phyloP scores from a whole-genome alignment of 2,797 vertebrate genomes.

The Sphenodon punctatus region DNA sequence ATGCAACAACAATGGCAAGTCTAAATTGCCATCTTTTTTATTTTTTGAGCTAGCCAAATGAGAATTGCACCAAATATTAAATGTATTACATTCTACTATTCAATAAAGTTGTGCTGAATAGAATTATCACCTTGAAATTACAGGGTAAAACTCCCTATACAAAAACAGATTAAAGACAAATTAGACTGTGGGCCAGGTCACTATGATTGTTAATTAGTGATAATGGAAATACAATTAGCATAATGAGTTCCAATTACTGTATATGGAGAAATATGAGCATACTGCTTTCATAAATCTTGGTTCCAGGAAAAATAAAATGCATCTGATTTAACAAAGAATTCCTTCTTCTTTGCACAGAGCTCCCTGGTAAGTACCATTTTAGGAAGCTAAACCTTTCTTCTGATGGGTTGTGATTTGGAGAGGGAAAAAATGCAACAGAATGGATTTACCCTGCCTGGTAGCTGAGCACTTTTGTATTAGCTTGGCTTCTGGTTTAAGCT shows the following conservation, averaged over 20 bases:
- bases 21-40: constrained; percentile 38
- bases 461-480: constrained; percentile 77
- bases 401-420: constrained; percentile 65
- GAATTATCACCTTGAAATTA: constrained; percentile 86
- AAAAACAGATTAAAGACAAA: constrained; percentile 86
- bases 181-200: constrained; percentile 87
- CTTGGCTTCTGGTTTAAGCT: constrained; percentile 81
- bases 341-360: constrained; percentile 72
- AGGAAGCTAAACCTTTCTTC: constrained; percentile 71
- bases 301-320: constrained; percentile 80
- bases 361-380: constrained; percentile 74
- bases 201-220: constrained; percentile 90
- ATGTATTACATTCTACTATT: constrained; percentile 75
- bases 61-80: constrained; percentile 59
- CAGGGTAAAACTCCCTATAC: constrained; percentile 81
- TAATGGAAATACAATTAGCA: constrained; percentile 85
- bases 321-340: constrained; percentile 80
- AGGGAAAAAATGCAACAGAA: constrained; percentile 33
- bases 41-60: constrained; percentile 52
- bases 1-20: background rate
- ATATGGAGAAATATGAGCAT: constrained; percentile 85
- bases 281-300: constrained; percentile 80
- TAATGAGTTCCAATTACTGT: constrained; percentile 88
- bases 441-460: constrained; percentile 75
- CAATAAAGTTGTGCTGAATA: constrained; percentile 79